Percentiles rank a stretch among this genome's conserved stretches.
Evolutionary conservation across 2,113 vertebrate species (phyloP).

Genomic region (Mystacornis crossleyi): DNA sequence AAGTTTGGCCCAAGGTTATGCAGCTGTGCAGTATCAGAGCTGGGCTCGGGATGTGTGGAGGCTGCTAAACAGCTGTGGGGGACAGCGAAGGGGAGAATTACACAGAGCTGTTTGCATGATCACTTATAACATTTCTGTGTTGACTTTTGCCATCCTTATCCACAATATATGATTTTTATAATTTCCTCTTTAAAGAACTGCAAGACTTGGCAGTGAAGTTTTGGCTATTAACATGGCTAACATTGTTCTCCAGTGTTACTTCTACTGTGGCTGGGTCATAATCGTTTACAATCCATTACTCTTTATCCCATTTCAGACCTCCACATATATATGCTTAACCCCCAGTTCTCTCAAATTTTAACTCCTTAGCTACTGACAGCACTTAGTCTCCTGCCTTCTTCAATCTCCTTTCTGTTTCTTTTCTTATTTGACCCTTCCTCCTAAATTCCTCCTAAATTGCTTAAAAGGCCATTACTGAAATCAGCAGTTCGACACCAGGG

Average conservation of each 20-base stretch:
- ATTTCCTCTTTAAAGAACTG: slow-evolving; percentile 1
- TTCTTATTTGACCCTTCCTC: neutral
- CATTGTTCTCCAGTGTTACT: neutral
- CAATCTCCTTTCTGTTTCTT: neutral
- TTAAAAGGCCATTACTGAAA: slow-evolving; percentile 2
- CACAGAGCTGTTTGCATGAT: neutral
- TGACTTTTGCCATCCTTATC: neutral
- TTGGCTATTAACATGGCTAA: neutral
- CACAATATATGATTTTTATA: neutral
- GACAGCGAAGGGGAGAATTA: neutral
- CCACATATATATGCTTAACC: neutral
- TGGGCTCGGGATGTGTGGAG: slow-evolving; percentile 2
- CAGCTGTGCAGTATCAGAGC: slow-evolving; percentile 67
- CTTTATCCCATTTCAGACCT: slow-evolving; percentile 12
- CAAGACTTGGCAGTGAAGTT: neutral
- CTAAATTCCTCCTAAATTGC: neutral
- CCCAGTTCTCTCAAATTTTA: neutral
- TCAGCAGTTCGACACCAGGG: neutral
- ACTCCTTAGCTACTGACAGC: neutral
- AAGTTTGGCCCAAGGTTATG: slow-evolving; percentile 68
- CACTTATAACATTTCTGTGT: neutral
- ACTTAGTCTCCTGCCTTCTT: neutral
- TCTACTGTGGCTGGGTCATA: neutral
- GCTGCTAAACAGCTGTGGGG: slow-evolving; percentile 57
- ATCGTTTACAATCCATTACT: neutral